These are phyloP conservation scores for Alces alces DNA, from an alignment of 2,113 vertebrate genomes.

Conservation along the genomic window DNA sequence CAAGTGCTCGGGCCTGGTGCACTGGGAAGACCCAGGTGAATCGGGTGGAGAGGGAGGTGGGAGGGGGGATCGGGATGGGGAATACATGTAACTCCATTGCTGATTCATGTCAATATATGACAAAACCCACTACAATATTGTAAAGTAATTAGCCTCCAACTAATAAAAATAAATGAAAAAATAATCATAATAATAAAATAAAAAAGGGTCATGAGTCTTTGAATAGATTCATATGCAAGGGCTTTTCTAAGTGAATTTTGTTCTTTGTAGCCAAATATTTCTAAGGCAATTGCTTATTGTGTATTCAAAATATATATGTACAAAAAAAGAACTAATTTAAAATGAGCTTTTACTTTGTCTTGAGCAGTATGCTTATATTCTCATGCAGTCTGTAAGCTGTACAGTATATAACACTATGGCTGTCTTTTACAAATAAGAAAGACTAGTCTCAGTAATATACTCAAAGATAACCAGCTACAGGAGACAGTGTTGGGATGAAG, in stretches of 20 bases:
- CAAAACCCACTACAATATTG: too few species aligned
- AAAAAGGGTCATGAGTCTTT: slow-evolving; percentile 35
- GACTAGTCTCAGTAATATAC: background rate
- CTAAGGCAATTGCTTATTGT: background rate
- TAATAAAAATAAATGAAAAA: too few species aligned
- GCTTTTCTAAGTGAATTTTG: slow-evolving; percentile 36
- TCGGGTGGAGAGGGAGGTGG: too few species aligned
- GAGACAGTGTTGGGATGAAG: background rate
- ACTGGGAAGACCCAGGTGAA: too few species aligned
- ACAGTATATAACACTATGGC: background rate
- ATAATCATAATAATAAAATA: background rate
- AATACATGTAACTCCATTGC: too few species aligned
- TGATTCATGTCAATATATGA: too few species aligned
- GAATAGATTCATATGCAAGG: background rate
- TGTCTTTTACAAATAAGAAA: background rate
- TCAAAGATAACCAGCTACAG: background rate
- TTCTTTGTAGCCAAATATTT: slow-evolving; percentile 51
- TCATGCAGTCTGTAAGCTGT: background rate
- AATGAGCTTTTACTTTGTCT: background rate
- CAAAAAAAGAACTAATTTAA: slow-evolving; percentile 2
- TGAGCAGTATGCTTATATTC: background rate
- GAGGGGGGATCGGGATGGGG: too few species aligned
- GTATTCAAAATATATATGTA: background rate
- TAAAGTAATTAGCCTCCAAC: too few species aligned
- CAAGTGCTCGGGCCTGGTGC: too few species aligned